These are phyloP conservation scores for Thermophis baileyi DNA, from an alignment of 2,113 vertebrate genomes.

Conservation along the genomic window DNA sequence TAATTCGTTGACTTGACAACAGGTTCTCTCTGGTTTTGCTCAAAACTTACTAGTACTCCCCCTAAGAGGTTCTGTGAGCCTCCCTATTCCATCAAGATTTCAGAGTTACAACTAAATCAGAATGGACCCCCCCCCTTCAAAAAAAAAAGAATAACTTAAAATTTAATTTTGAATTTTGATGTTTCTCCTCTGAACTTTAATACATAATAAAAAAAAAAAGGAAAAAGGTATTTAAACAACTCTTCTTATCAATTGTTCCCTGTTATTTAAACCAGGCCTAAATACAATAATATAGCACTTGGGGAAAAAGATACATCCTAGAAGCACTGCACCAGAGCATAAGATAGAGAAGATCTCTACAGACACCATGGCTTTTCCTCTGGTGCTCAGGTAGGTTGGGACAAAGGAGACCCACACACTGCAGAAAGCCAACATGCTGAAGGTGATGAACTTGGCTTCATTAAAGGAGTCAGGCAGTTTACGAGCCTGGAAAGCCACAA, in stretches of 20 bases:
- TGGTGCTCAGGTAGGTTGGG: background rate
- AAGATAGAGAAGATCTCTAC: background rate
- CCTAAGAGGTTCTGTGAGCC: background rate
- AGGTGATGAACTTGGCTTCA: too few relatives aligned
- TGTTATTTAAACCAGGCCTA: background rate
- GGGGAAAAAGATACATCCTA: background rate
- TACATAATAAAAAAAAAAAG: background rate
- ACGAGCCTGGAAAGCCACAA: too few relatives aligned
- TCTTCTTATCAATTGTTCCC: background rate
- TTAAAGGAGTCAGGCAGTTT: too few relatives aligned
- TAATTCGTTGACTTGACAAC: background rate
- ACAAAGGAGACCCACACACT: too few relatives aligned
- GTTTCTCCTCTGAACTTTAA: background rate
- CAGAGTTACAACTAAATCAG: background rate
- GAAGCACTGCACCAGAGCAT: background rate
- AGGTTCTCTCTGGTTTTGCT: background rate
- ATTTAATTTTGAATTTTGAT: background rate
- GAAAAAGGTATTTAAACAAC: background rate
- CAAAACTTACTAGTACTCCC: background rate
- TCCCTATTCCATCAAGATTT: background rate
- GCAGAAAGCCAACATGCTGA: too few relatives aligned
- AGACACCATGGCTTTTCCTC: background rate
- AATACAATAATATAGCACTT: background rate
- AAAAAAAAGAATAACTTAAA: background rate
- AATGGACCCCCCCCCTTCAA: background rate